phyloP scores from a whole-genome alignment of 1,140 invertebrate species.

The Zophobas atratus region DNA sequence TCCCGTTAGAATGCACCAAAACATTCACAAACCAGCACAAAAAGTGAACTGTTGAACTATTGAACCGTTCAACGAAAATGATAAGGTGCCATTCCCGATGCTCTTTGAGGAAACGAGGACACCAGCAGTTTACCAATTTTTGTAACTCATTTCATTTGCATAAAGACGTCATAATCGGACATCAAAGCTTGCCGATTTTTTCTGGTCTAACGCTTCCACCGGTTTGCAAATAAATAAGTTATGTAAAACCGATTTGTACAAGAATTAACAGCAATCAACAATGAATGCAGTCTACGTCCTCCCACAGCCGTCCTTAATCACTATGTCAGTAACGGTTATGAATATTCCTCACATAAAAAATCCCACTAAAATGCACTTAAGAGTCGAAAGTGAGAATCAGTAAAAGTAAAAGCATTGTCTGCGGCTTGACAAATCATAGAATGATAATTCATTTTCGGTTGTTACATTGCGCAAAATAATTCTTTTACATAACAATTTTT shows the following conservation, averaged over 20 bases:
- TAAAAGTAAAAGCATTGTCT: constrained; percentile 34
- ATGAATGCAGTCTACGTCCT: too few relatives aligned
- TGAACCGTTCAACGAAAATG: too few relatives aligned
- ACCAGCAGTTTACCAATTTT: too few relatives aligned
- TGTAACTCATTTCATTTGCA: too few relatives aligned
- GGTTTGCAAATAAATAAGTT: not conserved
- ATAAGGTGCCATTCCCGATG: too few relatives aligned
- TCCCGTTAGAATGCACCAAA: too few relatives aligned
- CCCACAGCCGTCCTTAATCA: not conserved
- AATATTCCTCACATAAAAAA: constrained; percentile 3
- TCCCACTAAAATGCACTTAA: not conserved
- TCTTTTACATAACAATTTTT: constrained; percentile 28
- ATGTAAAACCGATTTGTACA: not conserved
- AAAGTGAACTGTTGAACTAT: too few relatives aligned
- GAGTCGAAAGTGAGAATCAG: constrained; percentile 22
- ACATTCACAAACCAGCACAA: too few relatives aligned
- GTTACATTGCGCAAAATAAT: constrained; percentile 10
- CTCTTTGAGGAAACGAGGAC: too few relatives aligned
- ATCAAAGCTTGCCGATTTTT: too few relatives aligned
- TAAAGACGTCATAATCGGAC: too few relatives aligned
- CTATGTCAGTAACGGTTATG: not conserved
- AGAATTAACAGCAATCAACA: too few relatives aligned
- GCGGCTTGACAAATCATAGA: constrained; percentile 16
- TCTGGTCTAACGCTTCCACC: not conserved
- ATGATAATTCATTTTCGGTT: constrained; percentile 30